These are phyloP conservation scores for Ormyrus rosae DNA, from an alignment of 2,888 invertebrate genomes.

Conservation along the genomic window DNA sequence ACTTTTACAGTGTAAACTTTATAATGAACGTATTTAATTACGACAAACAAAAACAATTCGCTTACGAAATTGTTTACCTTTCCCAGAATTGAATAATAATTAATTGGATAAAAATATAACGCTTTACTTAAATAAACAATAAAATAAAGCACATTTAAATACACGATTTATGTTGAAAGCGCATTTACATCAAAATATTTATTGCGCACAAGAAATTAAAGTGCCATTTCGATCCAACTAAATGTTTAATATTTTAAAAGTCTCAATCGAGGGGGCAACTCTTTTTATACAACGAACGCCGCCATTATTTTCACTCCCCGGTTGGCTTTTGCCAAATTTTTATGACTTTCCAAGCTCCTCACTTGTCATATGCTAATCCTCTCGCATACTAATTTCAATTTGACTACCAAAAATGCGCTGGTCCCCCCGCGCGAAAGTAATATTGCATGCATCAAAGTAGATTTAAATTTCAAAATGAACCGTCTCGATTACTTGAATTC, in stretches of 20 bases:
- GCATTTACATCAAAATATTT: too few species aligned
- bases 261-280: not conserved
- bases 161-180: too few species aligned
- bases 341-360: constrained; percentile 24
- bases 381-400: constrained; percentile 46
- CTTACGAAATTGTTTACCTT: too few species aligned
- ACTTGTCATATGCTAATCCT: constrained; percentile 30
- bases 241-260: not conserved
- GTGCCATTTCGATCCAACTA: not conserved
- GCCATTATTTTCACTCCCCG: constrained; percentile 1
- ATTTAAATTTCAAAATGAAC: constrained; percentile 20
- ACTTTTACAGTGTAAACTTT: too few species aligned
- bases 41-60: too few species aligned
- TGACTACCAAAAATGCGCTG: constrained; percentile 32
- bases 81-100: too few species aligned
- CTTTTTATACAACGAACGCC: not conserved
- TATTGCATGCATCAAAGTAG: constrained; percentile 39
- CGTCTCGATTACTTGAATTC: too few species aligned
- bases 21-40: too few species aligned
- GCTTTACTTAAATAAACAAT: too few species aligned
- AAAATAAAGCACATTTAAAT: too few species aligned
- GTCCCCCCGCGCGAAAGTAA: constrained; percentile 25
- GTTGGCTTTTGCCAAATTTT: constrained; percentile 11
- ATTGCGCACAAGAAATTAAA: not conserved
- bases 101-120: too few species aligned